Conservation (phyloP, 2,888 invertebrate genomes). For the Spodoptera littoralis region DNA sequence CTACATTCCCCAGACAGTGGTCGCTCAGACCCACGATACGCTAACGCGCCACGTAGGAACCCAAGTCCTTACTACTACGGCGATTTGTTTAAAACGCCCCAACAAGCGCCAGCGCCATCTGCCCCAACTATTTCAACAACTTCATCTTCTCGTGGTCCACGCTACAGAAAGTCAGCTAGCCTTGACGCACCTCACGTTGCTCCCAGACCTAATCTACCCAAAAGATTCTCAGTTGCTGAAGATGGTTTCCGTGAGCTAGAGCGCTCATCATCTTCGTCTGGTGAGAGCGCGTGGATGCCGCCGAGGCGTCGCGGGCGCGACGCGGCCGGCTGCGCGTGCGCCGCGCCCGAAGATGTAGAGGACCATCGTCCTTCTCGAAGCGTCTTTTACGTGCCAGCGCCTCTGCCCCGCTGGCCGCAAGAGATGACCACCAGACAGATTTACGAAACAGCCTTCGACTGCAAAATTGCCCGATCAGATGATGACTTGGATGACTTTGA, state of each 20-base stretch:
- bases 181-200: constrained; percentile 92
- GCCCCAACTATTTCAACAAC: constrained; percentile 82
- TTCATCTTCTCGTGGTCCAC: constrained; percentile 85
- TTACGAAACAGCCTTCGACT: constrained; percentile 97
- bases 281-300: constrained; percentile 91
- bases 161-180: constrained; percentile 92
- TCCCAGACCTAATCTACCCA: constrained; percentile 89
- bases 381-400: constrained; percentile 92
- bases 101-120: constrained; percentile 84
- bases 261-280: constrained; percentile 87
- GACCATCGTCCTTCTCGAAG: constrained; percentile 90
- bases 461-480: constrained; percentile 94
- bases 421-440: constrained; percentile 92
- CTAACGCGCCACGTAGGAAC: constrained; percentile 90
- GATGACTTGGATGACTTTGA: constrained; percentile 95
- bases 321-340: constrained; percentile 92
- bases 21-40: constrained; percentile 87
- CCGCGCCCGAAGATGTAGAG: constrained; percentile 91
- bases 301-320: constrained; percentile 91
- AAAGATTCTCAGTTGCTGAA: constrained; percentile 92
- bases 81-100: constrained; percentile 90
- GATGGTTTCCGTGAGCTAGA: constrained; percentile 90
- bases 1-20: constrained; percentile 92
- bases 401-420: constrained; percentile 90
- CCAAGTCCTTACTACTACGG: constrained; percentile 96